Evolutionary conservation across 1,140 invertebrate species (phyloP), one percentile per base, ranked within the genome.

Genomic region (Agrypnia vestita): DNA sequence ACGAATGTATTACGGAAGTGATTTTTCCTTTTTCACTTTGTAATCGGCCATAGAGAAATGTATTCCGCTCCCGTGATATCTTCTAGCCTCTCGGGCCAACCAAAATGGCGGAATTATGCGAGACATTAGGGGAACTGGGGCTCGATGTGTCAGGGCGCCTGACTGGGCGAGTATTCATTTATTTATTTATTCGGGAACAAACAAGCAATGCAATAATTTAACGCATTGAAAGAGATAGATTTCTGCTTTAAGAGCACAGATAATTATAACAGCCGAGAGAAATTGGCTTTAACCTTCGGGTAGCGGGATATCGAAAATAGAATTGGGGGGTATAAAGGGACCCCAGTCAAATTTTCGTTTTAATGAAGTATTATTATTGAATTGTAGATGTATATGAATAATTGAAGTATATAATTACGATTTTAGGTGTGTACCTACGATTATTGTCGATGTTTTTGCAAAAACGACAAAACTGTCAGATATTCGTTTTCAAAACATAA

Each of bases 11-110:
- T 43, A 49, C 19, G 17, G 10, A 17, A 49, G 67, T 17, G 17
- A 69, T 47, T 47, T 69, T 47, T 69, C 43, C 43, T 1, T 19
- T 19, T 49, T 44, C 64, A 47, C 64, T 69, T 47, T 69, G 64
- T 69, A 71, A 71, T 71, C 67, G 44, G n/a, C 67, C 17, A 51
- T 49, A 71, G 21, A 11, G 67, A 71, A 71, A 69, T 69, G 64
- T 71, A 46, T 13, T 46, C 44, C 44, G 15, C 17, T 69, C 13
- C 61, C 19, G 61, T 64, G 35, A 69, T 64, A 13, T 13, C 19
- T 12, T 6, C 61, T 9, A 12, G n/a, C 12, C 35, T 19, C 15
- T 44, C 64, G 12, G n/a, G 46, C 17, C 46, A 12, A 49, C 44
- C 47, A 11, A 53, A 71, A 71, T 51, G 67, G 67, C 19, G 15